These are phyloP conservation scores for Tachina fera DNA, from an alignment of 2,888 invertebrate genomes.

Conservation along the genomic window DNA sequence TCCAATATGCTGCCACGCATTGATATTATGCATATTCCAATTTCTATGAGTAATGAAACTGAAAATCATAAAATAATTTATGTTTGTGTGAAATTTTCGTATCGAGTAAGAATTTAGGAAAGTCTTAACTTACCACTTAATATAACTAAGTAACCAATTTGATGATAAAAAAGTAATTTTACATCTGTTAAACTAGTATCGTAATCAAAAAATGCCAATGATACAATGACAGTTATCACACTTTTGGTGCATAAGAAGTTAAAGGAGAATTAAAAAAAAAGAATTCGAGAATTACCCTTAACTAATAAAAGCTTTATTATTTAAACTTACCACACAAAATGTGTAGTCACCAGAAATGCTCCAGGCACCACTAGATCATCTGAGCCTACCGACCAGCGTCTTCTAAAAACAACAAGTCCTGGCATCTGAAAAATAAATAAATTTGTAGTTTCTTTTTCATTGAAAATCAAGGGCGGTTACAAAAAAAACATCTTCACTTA, in stretches of 20 bases:
- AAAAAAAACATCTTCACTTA: too few species aligned
- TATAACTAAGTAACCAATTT: slow-evolving; percentile 82
- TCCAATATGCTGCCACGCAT: slow-evolving; percentile 92
- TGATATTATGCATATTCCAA: slow-evolving; percentile 89
- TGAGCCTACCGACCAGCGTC: slow-evolving; percentile 94
- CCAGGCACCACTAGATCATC: slow-evolving; percentile 94
- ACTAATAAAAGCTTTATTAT: not conserved
- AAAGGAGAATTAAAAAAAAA: slow-evolving; percentile 3
- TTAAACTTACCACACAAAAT: slow-evolving; percentile 89
- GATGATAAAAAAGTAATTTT: slow-evolving; percentile 82
- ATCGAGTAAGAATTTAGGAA: not conserved
- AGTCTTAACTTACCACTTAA: slow-evolving; percentile 81
- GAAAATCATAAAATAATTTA: slow-evolving; percentile 25
- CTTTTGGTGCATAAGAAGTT: slow-evolving; percentile 49
- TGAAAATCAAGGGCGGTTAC: not conserved
- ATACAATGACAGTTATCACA: slow-evolving; percentile 79
- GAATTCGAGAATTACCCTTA: not conserved
- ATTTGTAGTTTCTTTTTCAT: not conserved
- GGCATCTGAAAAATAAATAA: slow-evolving; percentile 86
- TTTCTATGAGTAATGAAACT: slow-evolving; percentile 87
- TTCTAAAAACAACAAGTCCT: slow-evolving; percentile 91
- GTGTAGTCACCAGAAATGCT: slow-evolving; percentile 89
- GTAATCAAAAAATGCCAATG: slow-evolving; percentile 81
- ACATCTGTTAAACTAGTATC: slow-evolving; percentile 81
- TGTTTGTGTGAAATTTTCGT: slow-evolving; percentile 17